Base-by-base conservation (phyloP, 2,797 vertebrate genomes). In the Phrynocephalus guinanensis region DNA sequence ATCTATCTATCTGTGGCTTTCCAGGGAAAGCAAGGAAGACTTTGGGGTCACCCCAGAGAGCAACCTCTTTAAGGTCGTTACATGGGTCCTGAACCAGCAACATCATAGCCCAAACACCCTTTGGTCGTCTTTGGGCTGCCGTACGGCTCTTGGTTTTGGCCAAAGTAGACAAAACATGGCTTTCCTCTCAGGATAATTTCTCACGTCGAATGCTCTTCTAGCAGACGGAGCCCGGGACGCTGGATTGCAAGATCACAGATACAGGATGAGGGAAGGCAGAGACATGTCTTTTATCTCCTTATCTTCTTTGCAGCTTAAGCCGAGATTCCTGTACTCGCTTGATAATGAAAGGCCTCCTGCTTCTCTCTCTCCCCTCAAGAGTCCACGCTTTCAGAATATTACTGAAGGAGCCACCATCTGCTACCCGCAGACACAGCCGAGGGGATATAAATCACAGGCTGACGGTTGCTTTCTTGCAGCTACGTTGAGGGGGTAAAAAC, bases 391-490 rank as follows among this genome's bases (percentile, higher is more conserved):
- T 89, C 6, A 6, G 83, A 91, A 83, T 11, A 87, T 92, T 91
- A 93, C 80, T 86, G 79, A 85, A 79, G 56, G 73, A 85, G 67
- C 0, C 50, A 73, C 89, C 95, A 93, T 93, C 93, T 95, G 91
- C 91, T 91, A 3, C 79, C 60, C 20, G 33, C 28, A 22, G 71
- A 56, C 56, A 70, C 24, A 11, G 73, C 63, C 56, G 70, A 52
- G 2, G 18, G 18, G 26, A 52, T 68, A 86, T 9, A 22, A 20
- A 88, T 90, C 77, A 77, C 70, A 79, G 72, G 50, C 86, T 71
- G 8, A 30, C 5, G 7, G 24, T 50, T 24, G 50, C 71, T 91
- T 71, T 85, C 84, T 60, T 78, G 88, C 91, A 38, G 60, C 52
- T 76, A 75, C 6, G 84, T 75, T 72, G 44, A 77, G 84, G 73